A percentile compares a stretch with the other conserved stretches of the same genome.
Evolutionary conservation across 2,888 invertebrate species (phyloP).

Genomic region (Caenorhabditis sp.): DNA sequence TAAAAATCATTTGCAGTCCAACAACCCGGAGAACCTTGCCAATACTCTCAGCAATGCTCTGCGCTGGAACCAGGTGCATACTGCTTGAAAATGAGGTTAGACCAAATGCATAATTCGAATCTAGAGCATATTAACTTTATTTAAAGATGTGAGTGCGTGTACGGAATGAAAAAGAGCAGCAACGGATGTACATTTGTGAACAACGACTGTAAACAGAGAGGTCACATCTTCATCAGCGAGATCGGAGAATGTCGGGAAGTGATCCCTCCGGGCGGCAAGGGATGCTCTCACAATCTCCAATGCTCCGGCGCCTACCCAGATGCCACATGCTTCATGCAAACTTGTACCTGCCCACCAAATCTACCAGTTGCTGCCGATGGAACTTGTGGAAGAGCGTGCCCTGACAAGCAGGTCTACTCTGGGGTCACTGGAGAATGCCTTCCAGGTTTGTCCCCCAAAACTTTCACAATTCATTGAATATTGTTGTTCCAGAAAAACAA

Average conservation of each 20-base stretch:
- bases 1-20: slow-evolving; percentile 63
- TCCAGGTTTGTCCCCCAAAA: slow-evolving; percentile 63
- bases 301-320: slow-evolving; percentile 75
- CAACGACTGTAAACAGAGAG: slow-evolving; percentile 75
- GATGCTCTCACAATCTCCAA: slow-evolving; percentile 78
- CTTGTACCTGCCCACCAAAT: slow-evolving; percentile 75
- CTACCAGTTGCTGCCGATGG: slow-evolving; percentile 78
- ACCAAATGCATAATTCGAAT: background rate
- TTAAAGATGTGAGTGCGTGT: slow-evolving; percentile 75
- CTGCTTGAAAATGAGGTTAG: slow-evolving; percentile 69
- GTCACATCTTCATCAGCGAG: slow-evolving; percentile 78
- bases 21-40: slow-evolving; percentile 78
- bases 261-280: slow-evolving; percentile 76
- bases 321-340: slow-evolving; percentile 69
- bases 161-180: slow-evolving; percentile 76
- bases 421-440: slow-evolving; percentile 78
- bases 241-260: slow-evolving; percentile 78
- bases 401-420: slow-evolving; percentile 73
- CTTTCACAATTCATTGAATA: no score
- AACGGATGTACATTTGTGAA: slow-evolving; percentile 78
- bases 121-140: background rate
- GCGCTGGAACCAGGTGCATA: slow-evolving; percentile 77
- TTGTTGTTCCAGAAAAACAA: slow-evolving; percentile 71
- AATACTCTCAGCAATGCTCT: slow-evolving; percentile 79
- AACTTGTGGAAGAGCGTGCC: slow-evolving; percentile 77